Conservation (phyloP, 2,888 invertebrate species). For the Eupithecia abbreviata region DNA sequence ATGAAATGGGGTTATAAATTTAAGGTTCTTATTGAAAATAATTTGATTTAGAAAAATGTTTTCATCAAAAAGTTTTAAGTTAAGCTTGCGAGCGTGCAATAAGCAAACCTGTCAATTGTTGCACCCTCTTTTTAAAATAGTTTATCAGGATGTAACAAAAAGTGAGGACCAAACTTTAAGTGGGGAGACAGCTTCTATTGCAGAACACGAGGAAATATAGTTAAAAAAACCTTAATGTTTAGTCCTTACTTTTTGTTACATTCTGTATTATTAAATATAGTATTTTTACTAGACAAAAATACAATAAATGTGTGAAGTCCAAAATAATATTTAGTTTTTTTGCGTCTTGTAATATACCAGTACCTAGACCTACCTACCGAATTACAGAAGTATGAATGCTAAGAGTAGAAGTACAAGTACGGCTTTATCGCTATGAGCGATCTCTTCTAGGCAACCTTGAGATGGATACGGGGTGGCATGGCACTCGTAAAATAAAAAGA, state of each 20-base stretch:
- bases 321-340: constrained; percentile 47
- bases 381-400: too few relatives aligned
- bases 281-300: constrained; percentile 84
- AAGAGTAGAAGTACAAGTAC: too few relatives aligned
- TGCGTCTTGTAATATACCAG: neutral
- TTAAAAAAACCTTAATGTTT: too few relatives aligned
- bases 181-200: too few relatives aligned
- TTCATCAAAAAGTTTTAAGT: constrained; percentile 62
- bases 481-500: too few relatives aligned
- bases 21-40: constrained; percentile 58
- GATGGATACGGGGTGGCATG: too few relatives aligned
- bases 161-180: too few relatives aligned
- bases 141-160: constrained; percentile 30
- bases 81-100: constrained; percentile 73
- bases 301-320: constrained; percentile 85
- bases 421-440: too few relatives aligned
- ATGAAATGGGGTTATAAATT: constrained; percentile 74
- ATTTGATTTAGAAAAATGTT: constrained; percentile 58
- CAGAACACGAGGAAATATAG: too few relatives aligned
- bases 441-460: too few relatives aligned
- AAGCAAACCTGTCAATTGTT: constrained; percentile 83
- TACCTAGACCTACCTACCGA: neutral
- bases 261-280: constrained; percentile 68
- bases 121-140: constrained; percentile 75
- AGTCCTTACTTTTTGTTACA: too few relatives aligned